Evolutionary conservation across 2,797 vertebrate species (phyloP).

Genomic region (Stomatorhinus walkeri): DNA sequence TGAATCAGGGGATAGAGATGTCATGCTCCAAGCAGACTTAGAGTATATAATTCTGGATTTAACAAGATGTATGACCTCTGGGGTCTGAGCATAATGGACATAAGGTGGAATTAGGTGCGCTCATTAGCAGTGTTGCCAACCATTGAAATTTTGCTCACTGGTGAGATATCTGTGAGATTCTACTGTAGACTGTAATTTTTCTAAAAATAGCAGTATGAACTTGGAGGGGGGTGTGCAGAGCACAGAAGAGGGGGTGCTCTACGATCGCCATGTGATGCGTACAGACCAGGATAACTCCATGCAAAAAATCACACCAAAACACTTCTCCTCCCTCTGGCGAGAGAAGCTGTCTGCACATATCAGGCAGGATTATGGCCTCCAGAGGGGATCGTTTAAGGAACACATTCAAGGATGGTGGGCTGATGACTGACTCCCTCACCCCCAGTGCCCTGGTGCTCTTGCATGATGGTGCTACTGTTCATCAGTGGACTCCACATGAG

Average conservation of each 20-base stretch:
- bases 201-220: neutral
- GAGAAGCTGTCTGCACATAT: neutral
- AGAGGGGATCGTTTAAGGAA: neutral
- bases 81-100: neutral
- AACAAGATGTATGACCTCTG: neutral
- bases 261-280: too few relatives aligned
- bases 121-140: neutral
- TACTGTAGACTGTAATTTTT: neutral
- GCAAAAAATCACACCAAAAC: neutral
- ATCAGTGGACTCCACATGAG: constrained; percentile 19
- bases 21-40: neutral
- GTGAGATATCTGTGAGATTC: neutral
- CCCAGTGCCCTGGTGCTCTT: neutral
- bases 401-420: neutral
- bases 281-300: neutral
- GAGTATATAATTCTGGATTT: neutral
- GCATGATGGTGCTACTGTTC: neutral
- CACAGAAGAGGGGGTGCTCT: neutral
- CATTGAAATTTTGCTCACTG: neutral
- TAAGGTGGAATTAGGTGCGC: neutral
- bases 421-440: too few relatives aligned
- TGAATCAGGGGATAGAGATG: neutral
- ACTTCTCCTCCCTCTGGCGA: neutral
- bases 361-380: neutral
- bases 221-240: neutral